These are phyloP conservation scores for Tiliacea aurago DNA, from an alignment of 2,888 invertebrate genomes.

Conservation along the genomic window DNA sequence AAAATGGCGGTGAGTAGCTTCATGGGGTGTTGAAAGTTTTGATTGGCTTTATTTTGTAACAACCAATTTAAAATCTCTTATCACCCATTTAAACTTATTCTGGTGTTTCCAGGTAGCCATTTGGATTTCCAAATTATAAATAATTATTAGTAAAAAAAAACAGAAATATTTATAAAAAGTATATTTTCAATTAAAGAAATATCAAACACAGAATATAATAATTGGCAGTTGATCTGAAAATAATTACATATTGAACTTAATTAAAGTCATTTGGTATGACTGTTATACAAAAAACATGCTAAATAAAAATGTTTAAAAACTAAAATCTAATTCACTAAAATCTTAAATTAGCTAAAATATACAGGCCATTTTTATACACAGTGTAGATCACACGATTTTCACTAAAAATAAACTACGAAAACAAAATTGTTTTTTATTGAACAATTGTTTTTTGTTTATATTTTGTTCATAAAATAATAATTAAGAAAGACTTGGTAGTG, in stretches of 20 bases:
- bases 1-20: slow-evolving; percentile 54
- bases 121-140: neutral
- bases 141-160: slow-evolving; percentile 21
- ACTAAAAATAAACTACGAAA: slow-evolving; percentile 66
- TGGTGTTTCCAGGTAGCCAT: neutral
- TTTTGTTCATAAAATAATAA: slow-evolving; percentile 57
- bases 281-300: slow-evolving; percentile 68
- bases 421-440: slow-evolving; percentile 49
- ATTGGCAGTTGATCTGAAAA: slow-evolving; percentile 84
- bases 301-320: slow-evolving; percentile 68
- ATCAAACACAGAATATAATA: slow-evolving; percentile 79
- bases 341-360: slow-evolving; percentile 82
- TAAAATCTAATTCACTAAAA: slow-evolving; percentile 68
- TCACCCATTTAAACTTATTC: neutral
- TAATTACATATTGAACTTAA: slow-evolving; percentile 75
- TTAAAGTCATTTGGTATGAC: slow-evolving; percentile 76
- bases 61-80: neutral
- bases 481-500: slow-evolving; percentile 75
- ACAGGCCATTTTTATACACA: slow-evolving; percentile 83
- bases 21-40: slow-evolving; percentile 26
- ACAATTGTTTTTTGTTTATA: slow-evolving; percentile 47
- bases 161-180: slow-evolving; percentile 79
- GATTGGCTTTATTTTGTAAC: slow-evolving; percentile 17
- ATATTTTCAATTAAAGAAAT: slow-evolving; percentile 86
- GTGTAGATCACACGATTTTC: slow-evolving; percentile 77